Evolutionary conservation across 2,888 invertebrate species (phyloP).

Genomic region (Drosophila rellima): DNA sequence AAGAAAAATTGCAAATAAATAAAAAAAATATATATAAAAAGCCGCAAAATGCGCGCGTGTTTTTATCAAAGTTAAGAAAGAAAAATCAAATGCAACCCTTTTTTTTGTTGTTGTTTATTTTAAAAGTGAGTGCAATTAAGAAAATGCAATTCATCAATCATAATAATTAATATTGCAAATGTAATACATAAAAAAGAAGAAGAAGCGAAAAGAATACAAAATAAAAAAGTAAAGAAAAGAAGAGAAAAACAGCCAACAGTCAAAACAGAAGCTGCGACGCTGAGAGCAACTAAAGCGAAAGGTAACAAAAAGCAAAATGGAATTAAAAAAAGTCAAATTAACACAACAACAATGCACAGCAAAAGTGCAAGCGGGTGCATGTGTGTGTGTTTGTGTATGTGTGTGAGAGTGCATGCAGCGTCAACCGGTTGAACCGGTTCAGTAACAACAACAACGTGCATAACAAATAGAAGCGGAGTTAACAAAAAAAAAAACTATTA

Average conservation of each 20-base stretch:
- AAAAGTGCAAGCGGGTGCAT: slow-evolving; percentile 44
- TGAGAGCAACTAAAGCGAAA: slow-evolving; percentile 44
- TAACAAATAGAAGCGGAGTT: too few species aligned
- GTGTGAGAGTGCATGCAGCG: slow-evolving; percentile 34
- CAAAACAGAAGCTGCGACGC: slow-evolving; percentile 48
- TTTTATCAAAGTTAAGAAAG: slow-evolving; percentile 29
- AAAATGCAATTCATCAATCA: slow-evolving; percentile 13
- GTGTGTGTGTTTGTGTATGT: slow-evolving; percentile 14
- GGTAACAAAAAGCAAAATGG: slow-evolving; percentile 45
- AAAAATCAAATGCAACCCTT: slow-evolving; percentile 13
- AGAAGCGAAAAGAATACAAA: too few species aligned
- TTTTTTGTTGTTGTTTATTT: slow-evolving; percentile 46
- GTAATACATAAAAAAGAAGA: slow-evolving; percentile 1
- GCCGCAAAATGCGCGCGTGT: slow-evolving; percentile 58
- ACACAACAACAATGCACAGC: slow-evolving; percentile 19
- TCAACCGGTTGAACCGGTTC: slow-evolving; percentile 72
- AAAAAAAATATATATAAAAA: slow-evolving; percentile 3
- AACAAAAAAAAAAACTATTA: too few species aligned
- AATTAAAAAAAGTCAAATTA: slow-evolving; percentile 29
- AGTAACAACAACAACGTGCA: slow-evolving; percentile 37
- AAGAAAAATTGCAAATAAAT: slow-evolving; percentile 1
- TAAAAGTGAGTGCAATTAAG: slow-evolving; percentile 26
- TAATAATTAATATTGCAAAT: slow-evolving; percentile 19
- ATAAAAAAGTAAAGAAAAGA: slow-evolving; percentile 12
- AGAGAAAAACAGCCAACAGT: slow-evolving; percentile 35